Percentiles rank a stretch among this genome's conserved stretches.
phyloP scores from a whole-genome alignment of 1,140 invertebrate genomes.

The Scylla paramamosain region DNA sequence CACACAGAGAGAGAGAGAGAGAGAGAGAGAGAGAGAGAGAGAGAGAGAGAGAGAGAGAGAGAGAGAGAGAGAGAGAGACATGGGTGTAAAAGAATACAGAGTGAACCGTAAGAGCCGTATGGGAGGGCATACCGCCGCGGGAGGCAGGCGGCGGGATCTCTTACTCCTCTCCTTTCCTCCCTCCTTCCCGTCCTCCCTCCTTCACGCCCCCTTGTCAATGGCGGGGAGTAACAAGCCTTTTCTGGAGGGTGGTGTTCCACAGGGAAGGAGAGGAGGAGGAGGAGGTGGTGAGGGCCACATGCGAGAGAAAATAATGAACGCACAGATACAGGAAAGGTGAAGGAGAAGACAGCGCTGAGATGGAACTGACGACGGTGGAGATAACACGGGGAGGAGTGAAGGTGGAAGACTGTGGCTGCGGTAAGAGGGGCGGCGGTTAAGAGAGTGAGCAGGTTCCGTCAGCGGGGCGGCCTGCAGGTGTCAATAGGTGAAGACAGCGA shows the following conservation, averaged over 20 bases:
- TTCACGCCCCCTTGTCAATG: neutral
- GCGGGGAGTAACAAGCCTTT: no score
- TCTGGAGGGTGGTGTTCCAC: no score
- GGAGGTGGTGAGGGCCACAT: no score
- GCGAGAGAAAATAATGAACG: no score
- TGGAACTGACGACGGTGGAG: no score
- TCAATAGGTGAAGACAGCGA: slow-evolving; percentile 72
- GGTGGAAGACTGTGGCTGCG: neutral
- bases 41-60: slow-evolving; percentile 33
- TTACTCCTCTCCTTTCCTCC: slow-evolving; percentile 6
- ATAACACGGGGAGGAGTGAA: no score
- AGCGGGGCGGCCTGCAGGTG: slow-evolving; percentile 62
- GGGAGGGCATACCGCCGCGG: neutral
- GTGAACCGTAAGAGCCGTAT: neutral
- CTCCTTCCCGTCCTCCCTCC: slow-evolving; percentile 12
- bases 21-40: slow-evolving; percentile 34
- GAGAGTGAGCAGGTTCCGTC: slow-evolving; percentile 63
- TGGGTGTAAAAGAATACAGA: neutral
- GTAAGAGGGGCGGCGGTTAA: slow-evolving; percentile 45
- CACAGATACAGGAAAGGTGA: no score
- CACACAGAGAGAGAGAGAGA: neutral
- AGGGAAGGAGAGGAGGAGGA: no score
- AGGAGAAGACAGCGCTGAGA: no score
- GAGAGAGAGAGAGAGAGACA: neutral
- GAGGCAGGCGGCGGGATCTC: neutral